A percentile compares a stretch with the other conserved stretches of the same genome.
Evolutionary conservation across 2,797 vertebrate genomes (phyloP).

Genomic region (Melanotaenia nigrans): DNA sequence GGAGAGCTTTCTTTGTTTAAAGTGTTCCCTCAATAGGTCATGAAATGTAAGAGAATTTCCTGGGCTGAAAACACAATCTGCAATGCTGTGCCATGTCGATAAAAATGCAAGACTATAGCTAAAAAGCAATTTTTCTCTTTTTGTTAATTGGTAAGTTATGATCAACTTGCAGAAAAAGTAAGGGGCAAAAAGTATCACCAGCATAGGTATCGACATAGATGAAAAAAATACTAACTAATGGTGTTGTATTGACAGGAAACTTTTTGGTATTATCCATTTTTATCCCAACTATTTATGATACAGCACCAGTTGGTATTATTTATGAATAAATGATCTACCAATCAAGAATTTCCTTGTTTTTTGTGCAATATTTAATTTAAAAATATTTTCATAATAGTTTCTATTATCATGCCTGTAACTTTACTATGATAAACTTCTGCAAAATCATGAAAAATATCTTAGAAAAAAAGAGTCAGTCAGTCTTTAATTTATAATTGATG

Average conservation of each 20-base stretch:
- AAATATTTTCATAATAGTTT: neutral
- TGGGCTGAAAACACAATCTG: neutral
- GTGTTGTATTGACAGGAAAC: no score
- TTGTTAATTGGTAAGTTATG: neutral
- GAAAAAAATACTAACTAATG: no score
- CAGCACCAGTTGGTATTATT: no score
- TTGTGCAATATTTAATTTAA: neutral
- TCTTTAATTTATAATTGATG: neutral
- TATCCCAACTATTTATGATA: no score
- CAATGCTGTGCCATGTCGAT: neutral
- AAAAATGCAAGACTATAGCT: neutral
- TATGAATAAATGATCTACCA: neutral
- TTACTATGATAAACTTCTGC: conserved; percentile 5
- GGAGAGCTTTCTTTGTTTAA: conserved; percentile 3
- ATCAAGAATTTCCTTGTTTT: neutral
- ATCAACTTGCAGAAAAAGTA: neutral
- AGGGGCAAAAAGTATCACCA: no score
- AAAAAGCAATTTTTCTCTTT: neutral
- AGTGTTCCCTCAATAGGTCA: neutral
- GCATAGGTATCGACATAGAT: no score
- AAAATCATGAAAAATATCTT: conserved; percentile 4
- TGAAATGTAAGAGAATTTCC: neutral
- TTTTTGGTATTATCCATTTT: no score
- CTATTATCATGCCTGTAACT: neutral
- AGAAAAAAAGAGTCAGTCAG: conserved; percentile 1